phyloP scores from a whole-genome alignment of 64 coral and sea anemone genomes.

The Acropora yongei region DNA sequence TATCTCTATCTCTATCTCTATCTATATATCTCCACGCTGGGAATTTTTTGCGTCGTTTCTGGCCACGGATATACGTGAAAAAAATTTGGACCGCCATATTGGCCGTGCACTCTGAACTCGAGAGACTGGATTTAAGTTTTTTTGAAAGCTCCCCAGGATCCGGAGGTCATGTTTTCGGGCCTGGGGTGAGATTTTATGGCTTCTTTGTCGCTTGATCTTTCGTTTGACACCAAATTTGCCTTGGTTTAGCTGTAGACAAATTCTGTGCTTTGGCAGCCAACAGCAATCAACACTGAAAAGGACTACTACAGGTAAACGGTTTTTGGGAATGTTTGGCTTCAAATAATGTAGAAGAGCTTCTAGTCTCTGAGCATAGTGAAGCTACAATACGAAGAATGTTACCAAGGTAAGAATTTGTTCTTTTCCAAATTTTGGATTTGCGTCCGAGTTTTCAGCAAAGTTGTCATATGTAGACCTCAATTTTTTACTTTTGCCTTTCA shows the following conservation, averaged over 20 bases:
- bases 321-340: too few relatives aligned
- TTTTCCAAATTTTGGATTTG: constrained; percentile 54
- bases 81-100: constrained; percentile 39
- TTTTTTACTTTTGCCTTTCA: constrained; percentile 21
- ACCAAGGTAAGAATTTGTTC: constrained; percentile 48
- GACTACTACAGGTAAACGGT: too few relatives aligned
- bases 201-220: constrained; percentile 12
- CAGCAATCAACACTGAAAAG: too few relatives aligned
- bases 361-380: constrained; percentile 9
- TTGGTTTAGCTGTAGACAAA: constrained; percentile 20
- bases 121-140: constrained; percentile 28
- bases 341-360: too few relatives aligned
- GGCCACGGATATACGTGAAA: background rate
- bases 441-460: constrained; percentile 30
- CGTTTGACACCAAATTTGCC: constrained; percentile 45
- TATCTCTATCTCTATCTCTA: too few relatives aligned
- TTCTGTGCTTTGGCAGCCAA: background rate
- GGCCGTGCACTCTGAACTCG: background rate
- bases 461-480: constrained; percentile 29
- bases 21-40: too few relatives aligned
- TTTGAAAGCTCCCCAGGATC: background rate
- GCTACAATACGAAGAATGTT: constrained; percentile 18
- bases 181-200: constrained; percentile 10
- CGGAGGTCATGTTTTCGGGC: background rate
- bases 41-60: too few relatives aligned